These are phyloP conservation scores for Mythimna loreyi DNA, from an alignment of 2,888 invertebrate genomes.

Conservation along the genomic window DNA sequence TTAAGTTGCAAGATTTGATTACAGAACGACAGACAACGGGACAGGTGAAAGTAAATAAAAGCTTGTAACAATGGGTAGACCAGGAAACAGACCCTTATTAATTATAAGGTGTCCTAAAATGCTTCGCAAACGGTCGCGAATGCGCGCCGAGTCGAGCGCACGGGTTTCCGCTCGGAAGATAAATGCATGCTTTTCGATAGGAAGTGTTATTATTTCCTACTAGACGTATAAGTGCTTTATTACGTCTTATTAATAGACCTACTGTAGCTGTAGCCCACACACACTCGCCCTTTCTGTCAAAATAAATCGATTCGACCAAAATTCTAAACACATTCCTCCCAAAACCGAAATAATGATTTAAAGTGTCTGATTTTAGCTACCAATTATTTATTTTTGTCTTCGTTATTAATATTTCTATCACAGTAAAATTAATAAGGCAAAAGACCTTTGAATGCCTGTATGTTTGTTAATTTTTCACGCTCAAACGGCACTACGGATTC, in stretches of 20 bases:
- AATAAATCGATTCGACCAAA: slow-evolving; percentile 45
- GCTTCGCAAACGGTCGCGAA: neutral
- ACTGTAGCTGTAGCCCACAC: slow-evolving; percentile 42
- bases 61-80: neutral
- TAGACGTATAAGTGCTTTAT: slow-evolving; percentile 69
- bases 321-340: slow-evolving; percentile 3
- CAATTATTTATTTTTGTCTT: neutral
- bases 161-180: slow-evolving; percentile 75
- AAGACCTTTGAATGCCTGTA: no score
- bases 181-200: slow-evolving; percentile 75
- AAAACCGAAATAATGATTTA: slow-evolving; percentile 2
- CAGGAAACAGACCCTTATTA: neutral
- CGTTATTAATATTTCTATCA: no score
- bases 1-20: no score
- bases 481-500: no score
- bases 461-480: no score
- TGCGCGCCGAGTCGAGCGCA: slow-evolving; percentile 28
- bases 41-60: no score
- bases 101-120: neutral
- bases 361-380: neutral
- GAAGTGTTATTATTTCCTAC: slow-evolving; percentile 76
- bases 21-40: no score
- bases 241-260: slow-evolving; percentile 53
- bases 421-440: no score
- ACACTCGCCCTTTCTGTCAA: slow-evolving; percentile 32